A percentile compares a stretch with the other conserved stretches of the same genome.
Evolutionary conservation across 2,888 invertebrate species (phyloP).

Genomic region (Meteorus cinctellus): DNA sequence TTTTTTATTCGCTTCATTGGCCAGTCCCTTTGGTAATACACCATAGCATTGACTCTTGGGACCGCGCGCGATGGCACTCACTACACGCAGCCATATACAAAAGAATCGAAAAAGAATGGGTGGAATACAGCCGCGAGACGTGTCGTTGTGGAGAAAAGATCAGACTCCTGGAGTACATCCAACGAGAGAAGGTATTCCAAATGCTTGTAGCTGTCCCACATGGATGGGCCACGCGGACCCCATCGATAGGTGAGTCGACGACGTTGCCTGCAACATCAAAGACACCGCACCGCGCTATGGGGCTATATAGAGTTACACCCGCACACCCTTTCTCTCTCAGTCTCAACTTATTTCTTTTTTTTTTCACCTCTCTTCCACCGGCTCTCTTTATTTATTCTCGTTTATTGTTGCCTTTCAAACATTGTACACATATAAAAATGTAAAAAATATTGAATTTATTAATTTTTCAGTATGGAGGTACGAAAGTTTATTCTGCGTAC

Average conservation of each 20-base stretch:
- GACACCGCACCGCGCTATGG: conserved; percentile 62
- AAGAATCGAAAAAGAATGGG: conserved; percentile 48
- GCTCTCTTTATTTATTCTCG: conserved; percentile 35
- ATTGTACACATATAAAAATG: too few species aligned
- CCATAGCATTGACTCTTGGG: conserved; percentile 14
- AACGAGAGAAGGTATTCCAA: conserved; percentile 68
- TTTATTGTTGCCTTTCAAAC: not conserved
- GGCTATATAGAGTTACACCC: conserved; percentile 44
- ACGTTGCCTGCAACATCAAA: conserved; percentile 66
- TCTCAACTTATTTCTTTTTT: conserved; percentile 24
- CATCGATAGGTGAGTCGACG: conserved; percentile 64
- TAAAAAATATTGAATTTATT: too few species aligned
- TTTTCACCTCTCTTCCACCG: conserved; percentile 33
- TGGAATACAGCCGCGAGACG: conserved; percentile 50
- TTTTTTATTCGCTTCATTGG: conserved; percentile 28
- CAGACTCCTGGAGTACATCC: conserved; percentile 57
- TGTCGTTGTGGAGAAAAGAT: conserved; percentile 58
- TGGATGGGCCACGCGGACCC: conserved; percentile 67
- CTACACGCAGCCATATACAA: conserved; percentile 26
- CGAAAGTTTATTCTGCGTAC: too few species aligned
- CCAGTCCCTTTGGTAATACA: conserved; percentile 22
- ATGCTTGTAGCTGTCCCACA: conserved; percentile 71
- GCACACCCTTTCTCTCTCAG: conserved; percentile 37
- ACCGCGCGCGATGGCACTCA: conserved; percentile 31
- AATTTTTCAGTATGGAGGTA: too few species aligned